These are phyloP conservation scores for Peromyscus californicus DNA, from an alignment of 2,113 vertebrate genomes.

Conservation along the genomic window DNA sequence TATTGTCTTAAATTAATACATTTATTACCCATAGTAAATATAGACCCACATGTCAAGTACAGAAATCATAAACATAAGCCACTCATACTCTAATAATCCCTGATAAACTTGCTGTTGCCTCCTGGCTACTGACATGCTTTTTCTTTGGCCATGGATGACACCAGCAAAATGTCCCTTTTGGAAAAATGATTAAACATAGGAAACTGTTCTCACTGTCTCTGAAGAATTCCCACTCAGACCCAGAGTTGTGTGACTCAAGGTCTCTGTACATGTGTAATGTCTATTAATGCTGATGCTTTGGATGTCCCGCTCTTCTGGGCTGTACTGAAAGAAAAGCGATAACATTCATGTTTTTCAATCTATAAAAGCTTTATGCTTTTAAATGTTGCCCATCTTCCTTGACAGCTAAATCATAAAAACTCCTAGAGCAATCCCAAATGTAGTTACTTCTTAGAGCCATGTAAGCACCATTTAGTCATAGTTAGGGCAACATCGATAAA, in stretches of 20 bases:
- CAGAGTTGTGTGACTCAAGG: neutral
- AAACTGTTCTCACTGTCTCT: neutral
- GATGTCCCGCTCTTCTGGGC: neutral
- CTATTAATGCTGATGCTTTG: neutral
- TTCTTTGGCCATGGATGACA: neutral
- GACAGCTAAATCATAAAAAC: neutral
- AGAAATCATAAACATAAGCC: slow-evolving; percentile 1
- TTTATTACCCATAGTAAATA: neutral
- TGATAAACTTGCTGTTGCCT: neutral
- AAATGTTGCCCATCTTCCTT: neutral
- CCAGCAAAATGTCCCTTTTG: neutral
- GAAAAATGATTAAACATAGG: neutral
- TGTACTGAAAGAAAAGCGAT: neutral
- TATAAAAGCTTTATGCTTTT: neutral
- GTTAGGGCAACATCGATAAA: neutral
- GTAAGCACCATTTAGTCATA: neutral
- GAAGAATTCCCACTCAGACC: neutral
- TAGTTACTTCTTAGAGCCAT: neutral
- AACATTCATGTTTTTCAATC: neutral
- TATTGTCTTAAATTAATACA: neutral
- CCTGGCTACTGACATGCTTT: neutral
- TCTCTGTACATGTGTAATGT: neutral
- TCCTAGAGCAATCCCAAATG: neutral
- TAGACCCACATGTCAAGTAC: neutral
- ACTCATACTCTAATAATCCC: neutral